Evolutionary conservation across 2,888 invertebrate genomes (phyloP).

Genomic region (Elaeidobius kamerunicus): DNA sequence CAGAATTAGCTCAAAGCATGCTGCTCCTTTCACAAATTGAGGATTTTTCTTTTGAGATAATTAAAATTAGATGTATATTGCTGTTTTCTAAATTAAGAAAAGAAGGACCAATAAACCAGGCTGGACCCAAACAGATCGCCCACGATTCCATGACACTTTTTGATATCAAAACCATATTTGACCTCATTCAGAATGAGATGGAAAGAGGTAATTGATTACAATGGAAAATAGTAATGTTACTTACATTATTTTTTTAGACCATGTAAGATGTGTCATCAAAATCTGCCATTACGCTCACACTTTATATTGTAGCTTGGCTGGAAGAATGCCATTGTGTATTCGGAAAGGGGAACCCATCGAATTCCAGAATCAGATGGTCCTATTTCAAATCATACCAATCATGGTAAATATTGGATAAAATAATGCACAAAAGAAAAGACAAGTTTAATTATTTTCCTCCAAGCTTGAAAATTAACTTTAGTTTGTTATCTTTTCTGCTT

Average conservation of each 20-base stretch:
- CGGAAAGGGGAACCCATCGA: constrained; percentile 27
- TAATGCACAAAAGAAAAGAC: no score
- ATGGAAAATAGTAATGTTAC: background rate
- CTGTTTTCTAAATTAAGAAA: constrained; percentile 11
- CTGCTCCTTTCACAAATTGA: constrained; percentile 21
- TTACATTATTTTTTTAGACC: constrained; percentile 38
- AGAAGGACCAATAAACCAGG: background rate
- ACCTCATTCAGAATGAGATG: constrained; percentile 19
- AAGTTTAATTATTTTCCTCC: no score
- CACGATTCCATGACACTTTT: constrained; percentile 14
- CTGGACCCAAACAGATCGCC: background rate
- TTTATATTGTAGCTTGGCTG: constrained; percentile 46
- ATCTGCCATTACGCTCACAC: constrained; percentile 46
- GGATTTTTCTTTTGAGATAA: constrained; percentile 23
- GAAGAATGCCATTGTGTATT: constrained; percentile 30
- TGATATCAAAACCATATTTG: constrained; percentile 17
- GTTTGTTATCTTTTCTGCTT: background rate
- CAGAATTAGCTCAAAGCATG: constrained; percentile 5
- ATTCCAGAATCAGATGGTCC: constrained; percentile 59
- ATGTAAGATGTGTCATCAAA: constrained; percentile 41
- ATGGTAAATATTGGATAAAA: constrained; percentile 41
- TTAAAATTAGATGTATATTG: constrained; percentile 21
- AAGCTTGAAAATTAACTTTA: background rate
- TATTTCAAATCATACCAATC: constrained; percentile 64
- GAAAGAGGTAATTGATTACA: constrained; percentile 19